A percentile compares a stretch with the other conserved stretches of the same genome.
phyloP scores from a whole-genome alignment of 2,113 vertebrate species.

The Archocentrus centrarchus region DNA sequence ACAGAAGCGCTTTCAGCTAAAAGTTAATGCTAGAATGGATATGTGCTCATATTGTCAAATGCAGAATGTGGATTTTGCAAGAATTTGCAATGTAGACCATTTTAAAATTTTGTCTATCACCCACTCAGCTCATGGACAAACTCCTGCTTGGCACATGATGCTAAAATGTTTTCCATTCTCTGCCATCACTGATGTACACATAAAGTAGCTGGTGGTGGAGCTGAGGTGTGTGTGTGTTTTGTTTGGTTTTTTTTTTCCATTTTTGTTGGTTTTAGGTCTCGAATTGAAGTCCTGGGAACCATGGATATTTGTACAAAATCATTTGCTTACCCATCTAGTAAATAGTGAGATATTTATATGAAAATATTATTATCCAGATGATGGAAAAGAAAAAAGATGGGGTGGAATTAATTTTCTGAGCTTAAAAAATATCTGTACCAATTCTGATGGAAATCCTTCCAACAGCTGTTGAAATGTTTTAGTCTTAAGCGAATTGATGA shows the following conservation, averaged over 20 bases:
- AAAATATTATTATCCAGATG: not conserved
- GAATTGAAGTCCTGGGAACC: not conserved
- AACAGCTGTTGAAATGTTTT: not conserved
- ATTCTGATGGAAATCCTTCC: not conserved
- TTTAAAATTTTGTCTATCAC: not conserved
- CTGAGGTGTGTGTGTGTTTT: not conserved
- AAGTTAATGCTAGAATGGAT: too few species aligned
- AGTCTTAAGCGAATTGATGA: not conserved
- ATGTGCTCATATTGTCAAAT: not conserved
- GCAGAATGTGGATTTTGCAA: not conserved
- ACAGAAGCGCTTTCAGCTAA: too few species aligned
- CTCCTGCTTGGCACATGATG: not conserved
- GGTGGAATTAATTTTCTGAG: not conserved
- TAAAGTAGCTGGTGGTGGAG: not conserved
- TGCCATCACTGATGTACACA: not conserved
- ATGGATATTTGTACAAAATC: not conserved
- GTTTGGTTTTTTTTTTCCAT: not conserved
- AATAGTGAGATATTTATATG: not conserved
- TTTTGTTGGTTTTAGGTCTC: not conserved
- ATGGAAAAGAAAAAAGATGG: not conserved
- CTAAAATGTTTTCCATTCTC: not conserved
- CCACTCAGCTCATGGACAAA: not conserved
- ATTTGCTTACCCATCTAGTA: not conserved
- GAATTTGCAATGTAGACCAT: not conserved
- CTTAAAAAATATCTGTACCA: not conserved